phyloP scores from a whole-genome alignment of 2,797 vertebrate species.

The Anguilla anguilla region DNA sequence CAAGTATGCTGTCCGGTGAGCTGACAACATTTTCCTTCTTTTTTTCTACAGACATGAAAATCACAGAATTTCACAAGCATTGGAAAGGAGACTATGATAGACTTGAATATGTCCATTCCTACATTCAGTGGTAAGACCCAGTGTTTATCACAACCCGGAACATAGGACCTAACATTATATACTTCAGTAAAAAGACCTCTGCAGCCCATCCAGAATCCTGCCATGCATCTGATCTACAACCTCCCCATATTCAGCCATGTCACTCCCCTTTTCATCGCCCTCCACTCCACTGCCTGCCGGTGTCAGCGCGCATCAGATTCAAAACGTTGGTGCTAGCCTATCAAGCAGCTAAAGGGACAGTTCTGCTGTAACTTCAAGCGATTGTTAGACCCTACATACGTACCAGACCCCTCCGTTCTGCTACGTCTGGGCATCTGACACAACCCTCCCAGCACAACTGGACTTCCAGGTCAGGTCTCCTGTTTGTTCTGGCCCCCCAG shows the following conservation, averaged over 20 bases:
- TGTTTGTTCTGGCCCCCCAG: too few species aligned
- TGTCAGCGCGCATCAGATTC: background rate
- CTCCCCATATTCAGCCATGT: background rate
- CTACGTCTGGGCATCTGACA: background rate
- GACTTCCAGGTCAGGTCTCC: too few species aligned
- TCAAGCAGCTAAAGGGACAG: background rate
- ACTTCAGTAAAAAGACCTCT: background rate
- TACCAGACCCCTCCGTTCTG: background rate
- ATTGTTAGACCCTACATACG: too few species aligned
- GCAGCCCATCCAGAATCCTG: background rate
- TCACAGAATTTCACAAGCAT: slow-evolving; percentile 65
- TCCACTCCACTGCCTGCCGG: background rate
- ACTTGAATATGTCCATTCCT: slow-evolving; percentile 84
- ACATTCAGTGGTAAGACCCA: slow-evolving; percentile 87
- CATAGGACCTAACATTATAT: background rate
- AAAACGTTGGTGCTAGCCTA: background rate
- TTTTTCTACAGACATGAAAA: slow-evolving; percentile 64
- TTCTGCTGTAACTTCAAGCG: background rate
- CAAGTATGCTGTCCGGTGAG: background rate
- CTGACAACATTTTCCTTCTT: background rate
- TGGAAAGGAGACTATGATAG: slow-evolving; percentile 72
- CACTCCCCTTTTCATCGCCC: background rate
- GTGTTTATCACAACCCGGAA: background rate
- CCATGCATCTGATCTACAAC: background rate
- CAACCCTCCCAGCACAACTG: background rate